Base-by-base conservation (phyloP, 2,113 vertebrate species). In the Nothocercus nigrocapillus region DNA sequence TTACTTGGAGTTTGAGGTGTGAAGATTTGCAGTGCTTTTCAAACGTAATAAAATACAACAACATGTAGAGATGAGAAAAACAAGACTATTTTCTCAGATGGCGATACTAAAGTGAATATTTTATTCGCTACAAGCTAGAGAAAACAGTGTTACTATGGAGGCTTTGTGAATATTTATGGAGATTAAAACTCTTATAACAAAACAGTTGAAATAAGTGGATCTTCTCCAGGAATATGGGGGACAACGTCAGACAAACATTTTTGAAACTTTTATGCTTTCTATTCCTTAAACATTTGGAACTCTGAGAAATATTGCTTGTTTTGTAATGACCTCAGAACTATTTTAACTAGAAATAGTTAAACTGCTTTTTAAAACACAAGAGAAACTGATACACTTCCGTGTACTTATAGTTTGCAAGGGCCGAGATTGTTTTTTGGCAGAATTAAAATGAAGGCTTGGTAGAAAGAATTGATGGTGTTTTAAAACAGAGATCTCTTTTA, bases 61-160 rank as follows among this genome's bases (percentile, higher is more conserved):
- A 28, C 42, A 69, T 20, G 14, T 25, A 54, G 12, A 38, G 19
- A 22, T 16, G 61, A 67, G 45, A 21, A 13, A 24, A 28, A 66
- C 2, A 7, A 32, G 74, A 58, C 12, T 36, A 3, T 51, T 88
- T 61, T 24, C 54, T 94, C 17, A 62, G 20, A 16, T 36, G 28
- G 20, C 12, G 45, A 6, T 49, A 19, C 9, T 61, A 25, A 77
- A 22, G 14, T 11, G 0, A 49, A 17, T 19, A 25, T 21, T 42
- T 72, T 68, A 51, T 61, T 70, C 9, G 44, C 45, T 5, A 51
- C 69, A 91, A 70, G 3, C 12, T 27, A 28, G 62, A 73, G 76
- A 34, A 38, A 27, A 0, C 4, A 9, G 36, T n/a, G 17, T 47
- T 74, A 12, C n/a, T 16, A 9, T 0, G 2, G 69, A 82, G 58